Conservation (phyloP, 2,888 invertebrate genomes). For the Caenorhabditis wallacei region DNA sequence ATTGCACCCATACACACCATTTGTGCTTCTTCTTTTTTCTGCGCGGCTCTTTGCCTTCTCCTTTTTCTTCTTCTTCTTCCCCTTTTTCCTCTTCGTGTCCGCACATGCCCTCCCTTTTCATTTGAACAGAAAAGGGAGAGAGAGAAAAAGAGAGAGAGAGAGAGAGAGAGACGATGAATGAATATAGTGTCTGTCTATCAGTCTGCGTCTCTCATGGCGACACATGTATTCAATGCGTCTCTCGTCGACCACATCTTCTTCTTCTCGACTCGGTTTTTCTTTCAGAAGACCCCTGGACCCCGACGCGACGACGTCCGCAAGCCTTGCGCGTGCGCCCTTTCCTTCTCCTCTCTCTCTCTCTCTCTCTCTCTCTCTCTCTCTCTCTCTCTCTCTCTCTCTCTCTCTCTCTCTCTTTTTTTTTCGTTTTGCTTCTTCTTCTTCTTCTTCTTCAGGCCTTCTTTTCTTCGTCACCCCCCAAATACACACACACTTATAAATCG, state of each 20-base stretch:
- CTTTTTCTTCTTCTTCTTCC: conserved; percentile 5
- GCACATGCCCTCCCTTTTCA: conserved; percentile 16
- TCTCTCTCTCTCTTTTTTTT: conserved; percentile 16
- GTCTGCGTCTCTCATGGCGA: conserved; percentile 56
- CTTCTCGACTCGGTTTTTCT: conserved; percentile 5
- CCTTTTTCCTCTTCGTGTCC: conserved; percentile 8
- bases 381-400: conserved; percentile 9
- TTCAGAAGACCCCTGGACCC: conserved; percentile 6
- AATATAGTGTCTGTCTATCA: background rate
- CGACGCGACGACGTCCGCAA: conserved; percentile 47
- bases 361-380: conserved; percentile 11
- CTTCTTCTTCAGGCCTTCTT: conserved; percentile 3
- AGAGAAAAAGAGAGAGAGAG: no score
- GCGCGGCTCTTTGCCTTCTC: conserved; percentile 36
- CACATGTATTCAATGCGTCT: conserved; percentile 13
- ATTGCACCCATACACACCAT: conserved; percentile 43
- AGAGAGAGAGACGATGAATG: conserved; percentile 19
- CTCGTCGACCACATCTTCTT: background rate
- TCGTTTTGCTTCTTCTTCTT: conserved; percentile 15
- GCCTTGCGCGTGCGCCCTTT: conserved; percentile 50
- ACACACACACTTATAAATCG: conserved; percentile 66
- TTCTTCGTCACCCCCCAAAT: conserved; percentile 39
- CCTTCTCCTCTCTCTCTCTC: conserved; percentile 16
- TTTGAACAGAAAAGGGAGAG: conserved; percentile 22
- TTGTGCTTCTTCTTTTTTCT: conserved; percentile 13